Evolutionary conservation across 2,113 vertebrate genomes (phyloP).

Genomic region (Tragelaphus buxtoni): DNA sequence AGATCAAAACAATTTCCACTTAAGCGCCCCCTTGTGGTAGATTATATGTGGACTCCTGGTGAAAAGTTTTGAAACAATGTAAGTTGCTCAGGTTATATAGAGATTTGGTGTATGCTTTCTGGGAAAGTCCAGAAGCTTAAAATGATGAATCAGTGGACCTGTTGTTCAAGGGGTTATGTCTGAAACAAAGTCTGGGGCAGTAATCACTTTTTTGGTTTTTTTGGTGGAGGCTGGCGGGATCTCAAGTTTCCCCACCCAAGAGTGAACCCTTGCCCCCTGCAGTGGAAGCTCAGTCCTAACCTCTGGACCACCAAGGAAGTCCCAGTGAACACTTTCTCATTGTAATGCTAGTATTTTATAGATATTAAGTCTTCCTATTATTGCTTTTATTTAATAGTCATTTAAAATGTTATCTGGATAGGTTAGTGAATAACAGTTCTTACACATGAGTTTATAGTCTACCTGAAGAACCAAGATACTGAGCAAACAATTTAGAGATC

Average conservation of each 20-base stretch:
- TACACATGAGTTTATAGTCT: background rate
- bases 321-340: background rate
- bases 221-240: background rate
- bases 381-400: background rate
- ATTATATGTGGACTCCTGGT: background rate
- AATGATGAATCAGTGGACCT: background rate
- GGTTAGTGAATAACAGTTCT: background rate
- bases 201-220: background rate
- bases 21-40: constrained; percentile 29
- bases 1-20: background rate
- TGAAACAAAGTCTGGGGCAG: background rate
- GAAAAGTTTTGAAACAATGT: background rate
- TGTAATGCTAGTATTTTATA: background rate
- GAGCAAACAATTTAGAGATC: background rate
- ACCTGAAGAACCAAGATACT: background rate
- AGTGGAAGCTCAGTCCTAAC: background rate
- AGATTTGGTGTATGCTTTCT: background rate
- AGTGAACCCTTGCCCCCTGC: background rate
- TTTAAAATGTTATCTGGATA: background rate
- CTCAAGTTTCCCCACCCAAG: background rate
- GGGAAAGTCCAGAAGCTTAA: background rate
- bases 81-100: background rate
- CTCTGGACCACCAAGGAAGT: background rate
- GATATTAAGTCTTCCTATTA: background rate
- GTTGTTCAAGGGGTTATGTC: background rate